A percentile compares a stretch with the other conserved stretches of the same genome.
These are phyloP conservation scores for Watsonalla binaria DNA, from an alignment of 2,888 invertebrate genomes.

Conservation along the genomic window DNA sequence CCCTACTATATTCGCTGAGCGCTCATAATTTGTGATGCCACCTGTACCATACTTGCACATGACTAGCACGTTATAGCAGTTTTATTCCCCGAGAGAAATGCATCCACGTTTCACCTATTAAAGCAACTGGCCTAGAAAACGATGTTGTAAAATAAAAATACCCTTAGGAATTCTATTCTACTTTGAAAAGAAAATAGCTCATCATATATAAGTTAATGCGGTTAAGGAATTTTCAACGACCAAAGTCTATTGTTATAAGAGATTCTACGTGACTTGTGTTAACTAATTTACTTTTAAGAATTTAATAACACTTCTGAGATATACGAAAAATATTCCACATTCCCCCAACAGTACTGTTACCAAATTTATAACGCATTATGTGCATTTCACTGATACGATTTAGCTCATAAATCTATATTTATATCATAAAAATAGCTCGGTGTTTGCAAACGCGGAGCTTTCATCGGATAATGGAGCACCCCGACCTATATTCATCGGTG, in stretches of 20 bases:
- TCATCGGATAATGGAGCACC: constrained; percentile 19
- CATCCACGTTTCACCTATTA: neutral
- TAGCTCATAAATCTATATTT: constrained; percentile 9
- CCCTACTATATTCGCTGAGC: no score
- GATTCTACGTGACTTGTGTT: no score
- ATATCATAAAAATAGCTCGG: constrained; percentile 18
- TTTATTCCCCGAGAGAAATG: neutral
- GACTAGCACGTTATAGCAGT: neutral
- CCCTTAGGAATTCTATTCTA: neutral
- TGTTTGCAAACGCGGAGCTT: constrained; percentile 28
- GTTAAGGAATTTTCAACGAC: no score
- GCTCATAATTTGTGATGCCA: no score
- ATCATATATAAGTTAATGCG: no score
- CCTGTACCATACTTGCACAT: no score
- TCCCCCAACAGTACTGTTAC: no score
- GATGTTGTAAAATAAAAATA: neutral
- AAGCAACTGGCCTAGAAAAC: neutral
- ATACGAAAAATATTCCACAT: no score
- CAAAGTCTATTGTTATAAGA: no score
- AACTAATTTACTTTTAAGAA: no score
- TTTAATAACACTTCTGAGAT: no score
- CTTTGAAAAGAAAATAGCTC: neutral
- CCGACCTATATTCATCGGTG: constrained; percentile 41
- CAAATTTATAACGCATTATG: no score
- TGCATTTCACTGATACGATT: neutral